Conservation (phyloP, 2,888 invertebrate species). For the Idaea biselata region DNA sequence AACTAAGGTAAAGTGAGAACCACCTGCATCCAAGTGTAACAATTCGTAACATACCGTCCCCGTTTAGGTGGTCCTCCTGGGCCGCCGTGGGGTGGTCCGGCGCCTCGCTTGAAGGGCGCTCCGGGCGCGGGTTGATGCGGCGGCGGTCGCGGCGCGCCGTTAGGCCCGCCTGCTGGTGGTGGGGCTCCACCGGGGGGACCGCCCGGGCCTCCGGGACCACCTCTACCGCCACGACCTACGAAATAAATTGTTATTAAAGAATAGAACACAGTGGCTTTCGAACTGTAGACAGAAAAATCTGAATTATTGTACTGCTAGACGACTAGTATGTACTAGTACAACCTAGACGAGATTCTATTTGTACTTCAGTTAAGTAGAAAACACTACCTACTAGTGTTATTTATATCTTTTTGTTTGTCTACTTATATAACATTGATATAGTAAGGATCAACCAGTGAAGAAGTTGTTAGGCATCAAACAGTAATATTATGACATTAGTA, state of each 20-base stretch:
- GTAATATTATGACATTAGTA: too few relatives aligned
- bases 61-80: slow-evolving; percentile 68
- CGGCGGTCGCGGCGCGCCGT: slow-evolving; percentile 29
- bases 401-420: too few relatives aligned
- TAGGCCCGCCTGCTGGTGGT: slow-evolving; percentile 25
- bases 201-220: slow-evolving; percentile 56
- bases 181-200: slow-evolving; percentile 33
- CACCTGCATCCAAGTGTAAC: too few relatives aligned
- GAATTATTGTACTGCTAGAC: too few relatives aligned
- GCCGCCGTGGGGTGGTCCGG: slow-evolving; percentile 58
- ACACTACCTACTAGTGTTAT: too few relatives aligned
- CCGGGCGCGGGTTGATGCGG: slow-evolving; percentile 27
- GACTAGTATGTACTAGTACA: too few relatives aligned
- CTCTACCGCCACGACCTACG: slow-evolving; percentile 37
- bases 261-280: too few relatives aligned
- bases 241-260: not conserved
- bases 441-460: not conserved
- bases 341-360: too few relatives aligned
- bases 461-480: not conserved
- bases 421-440: too few relatives aligned
- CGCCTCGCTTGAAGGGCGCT: slow-evolving; percentile 59
- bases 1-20: too few relatives aligned
- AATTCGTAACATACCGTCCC: slow-evolving; percentile 50
- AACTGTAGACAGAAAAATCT: too few relatives aligned
- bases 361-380: too few relatives aligned